phyloP scores from a whole-genome alignment of 2,113 vertebrate genomes.

The Australoheros scitulus region DNA sequence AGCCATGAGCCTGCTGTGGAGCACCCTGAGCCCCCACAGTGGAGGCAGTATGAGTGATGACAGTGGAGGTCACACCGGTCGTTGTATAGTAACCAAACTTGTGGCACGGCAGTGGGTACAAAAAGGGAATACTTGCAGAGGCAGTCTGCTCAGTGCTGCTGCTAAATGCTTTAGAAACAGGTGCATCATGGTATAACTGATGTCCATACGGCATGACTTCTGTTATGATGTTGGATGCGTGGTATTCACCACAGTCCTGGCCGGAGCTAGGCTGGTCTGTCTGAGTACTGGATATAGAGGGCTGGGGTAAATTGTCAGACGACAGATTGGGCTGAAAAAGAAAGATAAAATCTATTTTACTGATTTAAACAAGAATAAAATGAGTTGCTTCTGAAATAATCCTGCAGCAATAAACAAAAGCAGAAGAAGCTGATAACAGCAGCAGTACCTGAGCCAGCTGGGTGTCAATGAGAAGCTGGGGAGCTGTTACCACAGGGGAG shows the following conservation, averaged over 20 bases:
- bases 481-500: slow-evolving; percentile 39
- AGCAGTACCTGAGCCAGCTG: slow-evolving; percentile 75
- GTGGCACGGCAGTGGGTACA: slow-evolving; percentile 68
- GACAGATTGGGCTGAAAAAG: slow-evolving; percentile 66
- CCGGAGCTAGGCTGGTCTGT: slow-evolving; percentile 50
- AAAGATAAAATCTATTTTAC: neutral
- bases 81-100: slow-evolving; percentile 70
- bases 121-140: slow-evolving; percentile 59
- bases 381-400: neutral
- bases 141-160: slow-evolving; percentile 45
- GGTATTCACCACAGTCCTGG: slow-evolving; percentile 68
- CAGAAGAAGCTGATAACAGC: neutral
- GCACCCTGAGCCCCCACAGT: slow-evolving; percentile 49
- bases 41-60: slow-evolving; percentile 80
- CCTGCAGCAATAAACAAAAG: neutral
- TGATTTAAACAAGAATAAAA: neutral
- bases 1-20: slow-evolving; percentile 58
- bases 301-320: slow-evolving; percentile 58
- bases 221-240: slow-evolving; percentile 43
- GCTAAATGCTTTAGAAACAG: slow-evolving; percentile 43
- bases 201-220: slow-evolving; percentile 34
- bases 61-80: slow-evolving; percentile 66
- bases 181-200: slow-evolving; percentile 55
- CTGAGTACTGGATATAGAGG: slow-evolving; percentile 54
- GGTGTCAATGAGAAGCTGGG: slow-evolving; percentile 65